phyloP scores from a whole-genome alignment of 1,140 invertebrate genomes.

The Brachionus rotundiformis region DNA sequence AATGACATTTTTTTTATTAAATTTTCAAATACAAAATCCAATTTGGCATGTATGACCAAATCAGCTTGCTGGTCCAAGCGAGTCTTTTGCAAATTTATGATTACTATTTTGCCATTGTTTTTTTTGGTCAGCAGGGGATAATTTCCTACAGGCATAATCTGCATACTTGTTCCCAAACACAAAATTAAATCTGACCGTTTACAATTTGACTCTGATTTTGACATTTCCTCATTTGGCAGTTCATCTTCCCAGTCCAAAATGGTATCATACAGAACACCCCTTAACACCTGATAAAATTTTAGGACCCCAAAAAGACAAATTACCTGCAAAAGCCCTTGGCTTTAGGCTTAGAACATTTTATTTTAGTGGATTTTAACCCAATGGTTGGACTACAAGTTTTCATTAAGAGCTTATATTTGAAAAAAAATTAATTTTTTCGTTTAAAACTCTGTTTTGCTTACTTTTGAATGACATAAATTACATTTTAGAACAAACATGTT shows the following conservation, averaged over 20 bases:
- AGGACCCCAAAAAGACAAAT: no score
- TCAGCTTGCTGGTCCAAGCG: constrained; percentile 74
- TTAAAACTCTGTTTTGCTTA: constrained; percentile 60
- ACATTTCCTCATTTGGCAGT: constrained; percentile 84
- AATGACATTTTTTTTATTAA: constrained; percentile 1
- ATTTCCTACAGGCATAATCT: constrained; percentile 94
- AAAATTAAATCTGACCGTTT: constrained; percentile 86
- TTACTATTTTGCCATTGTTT: constrained; percentile 83
- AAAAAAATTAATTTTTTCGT: neutral
- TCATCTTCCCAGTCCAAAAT: constrained; percentile 98
- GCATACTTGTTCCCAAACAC: constrained; percentile 89
- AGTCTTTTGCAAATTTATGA: constrained; percentile 93
- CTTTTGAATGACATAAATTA: constrained; percentile 77
- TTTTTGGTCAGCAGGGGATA: constrained; percentile 79
- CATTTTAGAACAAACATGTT: constrained; percentile 97
- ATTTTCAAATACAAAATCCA: constrained; percentile 45
- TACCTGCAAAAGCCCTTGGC: constrained; percentile 56
- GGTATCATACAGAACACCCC: constrained; percentile 84
- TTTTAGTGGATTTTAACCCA: constrained; percentile 82
- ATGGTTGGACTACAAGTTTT: constrained; percentile 79
- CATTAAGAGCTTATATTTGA: constrained; percentile 78
- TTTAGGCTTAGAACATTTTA: constrained; percentile 70
- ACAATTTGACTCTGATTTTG: constrained; percentile 81
- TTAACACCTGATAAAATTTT: constrained; percentile 52
- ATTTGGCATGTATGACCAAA: constrained; percentile 31